Evolutionary conservation across 30 jellyfish, hydroid and myxozoan genomes (phyloP).

Genomic region (Haliclystus octoradiatus): DNA sequence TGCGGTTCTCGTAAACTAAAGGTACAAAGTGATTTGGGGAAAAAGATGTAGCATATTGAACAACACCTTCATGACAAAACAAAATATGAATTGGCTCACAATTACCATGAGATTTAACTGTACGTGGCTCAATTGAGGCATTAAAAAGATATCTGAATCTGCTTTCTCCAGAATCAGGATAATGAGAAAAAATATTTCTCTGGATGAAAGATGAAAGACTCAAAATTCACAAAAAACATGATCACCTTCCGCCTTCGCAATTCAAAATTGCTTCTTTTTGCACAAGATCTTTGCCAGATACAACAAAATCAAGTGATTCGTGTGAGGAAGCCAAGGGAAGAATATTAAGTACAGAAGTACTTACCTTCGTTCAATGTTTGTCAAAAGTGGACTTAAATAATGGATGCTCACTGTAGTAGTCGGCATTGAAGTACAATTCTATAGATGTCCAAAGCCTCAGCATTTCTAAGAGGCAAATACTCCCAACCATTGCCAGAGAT

Average conservation of each 20-base stretch:
- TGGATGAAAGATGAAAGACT: background rate
- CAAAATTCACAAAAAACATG: background rate
- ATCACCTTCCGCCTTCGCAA: background rate
- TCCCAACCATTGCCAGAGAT: background rate
- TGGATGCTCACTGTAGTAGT: background rate
- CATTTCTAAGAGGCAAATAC: background rate
- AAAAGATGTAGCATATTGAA: no score
- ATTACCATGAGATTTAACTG: no score
- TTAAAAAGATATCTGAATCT: no score
- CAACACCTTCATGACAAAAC: no score
- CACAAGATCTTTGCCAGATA: background rate
- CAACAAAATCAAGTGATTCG: background rate
- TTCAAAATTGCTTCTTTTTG: background rate
- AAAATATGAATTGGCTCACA: no score
- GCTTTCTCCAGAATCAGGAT: background rate
- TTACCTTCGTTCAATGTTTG: background rate
- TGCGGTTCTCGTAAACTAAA: no score
- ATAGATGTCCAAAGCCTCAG: background rate
- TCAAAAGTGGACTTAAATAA: background rate
- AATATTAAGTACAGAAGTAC: background rate
- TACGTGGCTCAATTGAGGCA: no score
- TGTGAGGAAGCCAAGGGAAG: background rate
- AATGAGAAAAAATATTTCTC: background rate
- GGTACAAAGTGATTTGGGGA: no score
- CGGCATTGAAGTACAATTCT: background rate